Base-by-base conservation (phyloP, 64 coral and sea anemone genomes). In the Porites australiensis region DNA sequence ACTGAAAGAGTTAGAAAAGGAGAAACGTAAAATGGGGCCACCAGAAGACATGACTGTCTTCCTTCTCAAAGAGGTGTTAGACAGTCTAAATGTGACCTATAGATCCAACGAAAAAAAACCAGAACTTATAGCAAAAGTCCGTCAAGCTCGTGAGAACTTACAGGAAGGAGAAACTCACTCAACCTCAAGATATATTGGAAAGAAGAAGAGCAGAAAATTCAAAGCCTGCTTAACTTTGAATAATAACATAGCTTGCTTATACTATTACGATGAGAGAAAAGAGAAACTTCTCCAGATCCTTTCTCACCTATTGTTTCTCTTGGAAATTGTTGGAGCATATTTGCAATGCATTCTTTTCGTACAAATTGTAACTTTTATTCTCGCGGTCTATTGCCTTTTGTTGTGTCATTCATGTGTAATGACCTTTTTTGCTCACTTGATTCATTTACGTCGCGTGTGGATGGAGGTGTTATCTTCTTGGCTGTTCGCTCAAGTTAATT, bases 41-140 rank as follows among this genome's bases (percentile, higher is more conserved):
- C 74, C 74, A 16, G 74, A 58, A 58, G 77, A 80, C 10, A 80
- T 80, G 77, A 80, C 77, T 27, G 77, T 80, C 77, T 59, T 15
- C 9, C 50, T 80, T 20, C 58, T 80, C 11, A 53, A 59, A 59
- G 77, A 54, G 58, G 77, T 80, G 16, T 59, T 80, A 59, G 77
- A 80, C 20, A 27, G 67, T 27, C 27, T 70, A 70, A 70, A 70
- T 70, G 67, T 70, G 27, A 70, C 67, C 20, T 23, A 70, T 8
- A 7, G 16, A 27, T 70, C 67, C n/a, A 70, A 70, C 9, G 67
- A 70, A 70, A 70, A 70, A 27, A 70, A 70, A 70, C 19, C 67
- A n/a, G 18, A 70, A 21, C 67, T 70, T 3, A 70, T 70, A 21
- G 67, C 67, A 22, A 70, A 70, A 70, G 67, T 70, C 27, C 20